Evolutionary conservation across 2,888 invertebrate species (phyloP).

Genomic region (Ferdinandea cuprea): DNA sequence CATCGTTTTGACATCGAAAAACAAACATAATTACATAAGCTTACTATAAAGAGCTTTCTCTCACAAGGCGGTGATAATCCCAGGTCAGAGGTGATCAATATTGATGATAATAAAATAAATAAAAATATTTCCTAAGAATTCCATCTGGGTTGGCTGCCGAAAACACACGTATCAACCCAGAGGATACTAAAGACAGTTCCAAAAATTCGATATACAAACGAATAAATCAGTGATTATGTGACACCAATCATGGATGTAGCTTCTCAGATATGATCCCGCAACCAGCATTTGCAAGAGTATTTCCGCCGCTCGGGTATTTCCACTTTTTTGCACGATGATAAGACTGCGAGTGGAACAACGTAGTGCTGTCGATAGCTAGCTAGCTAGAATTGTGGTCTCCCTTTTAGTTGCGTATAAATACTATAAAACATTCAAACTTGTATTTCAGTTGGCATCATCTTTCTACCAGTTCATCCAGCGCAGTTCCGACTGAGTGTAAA

Average conservation of each 20-base stretch:
- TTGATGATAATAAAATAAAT: neutral
- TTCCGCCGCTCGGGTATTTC: slow-evolving; percentile 10
- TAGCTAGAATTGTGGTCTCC: slow-evolving; percentile 16
- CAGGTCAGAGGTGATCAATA: neutral
- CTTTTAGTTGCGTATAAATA: slow-evolving; percentile 20
- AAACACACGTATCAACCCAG: neutral
- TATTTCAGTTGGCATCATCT: slow-evolving; percentile 38
- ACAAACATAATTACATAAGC: too few relatives aligned
- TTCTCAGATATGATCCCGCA: neutral
- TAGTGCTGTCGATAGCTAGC: neutral
- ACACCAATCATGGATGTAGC: neutral
- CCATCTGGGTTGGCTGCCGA: neutral
- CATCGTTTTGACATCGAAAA: too few relatives aligned
- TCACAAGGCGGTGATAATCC: neutral
- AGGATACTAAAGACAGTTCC: neutral
- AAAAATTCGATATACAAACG: neutral
- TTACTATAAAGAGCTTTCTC: neutral
- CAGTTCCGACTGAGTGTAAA: slow-evolving; percentile 1
- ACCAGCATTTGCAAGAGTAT: neutral
- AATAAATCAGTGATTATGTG: neutral
- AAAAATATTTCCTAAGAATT: too few relatives aligned
- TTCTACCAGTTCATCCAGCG: slow-evolving; percentile 10
- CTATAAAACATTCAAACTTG: slow-evolving; percentile 20
- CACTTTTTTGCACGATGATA: slow-evolving; percentile 8
- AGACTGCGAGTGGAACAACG: neutral